These are phyloP conservation scores for Brachionus plicatilis DNA, from an alignment of 1,140 invertebrate genomes.

Conservation along the genomic window DNA sequence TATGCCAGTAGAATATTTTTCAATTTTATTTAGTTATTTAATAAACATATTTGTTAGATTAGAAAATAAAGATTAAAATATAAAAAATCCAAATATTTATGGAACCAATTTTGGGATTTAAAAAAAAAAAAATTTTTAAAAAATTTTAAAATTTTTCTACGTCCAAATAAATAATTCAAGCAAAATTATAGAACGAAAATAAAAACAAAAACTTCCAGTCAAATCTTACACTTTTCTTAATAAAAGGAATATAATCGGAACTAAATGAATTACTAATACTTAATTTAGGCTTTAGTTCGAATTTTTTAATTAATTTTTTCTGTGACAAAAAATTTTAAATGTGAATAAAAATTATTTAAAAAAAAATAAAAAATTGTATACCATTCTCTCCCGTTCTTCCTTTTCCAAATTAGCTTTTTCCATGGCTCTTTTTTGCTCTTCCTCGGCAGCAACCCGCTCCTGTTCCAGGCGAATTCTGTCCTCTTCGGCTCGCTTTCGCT, in stretches of 20 bases:
- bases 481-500: conserved; percentile 25
- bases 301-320: conserved; percentile 11
- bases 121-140: not conserved
- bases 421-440: not conserved
- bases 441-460: conserved; percentile 28
- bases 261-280: conserved; percentile 15
- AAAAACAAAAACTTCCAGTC: not conserved
- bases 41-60: no score
- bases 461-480: conserved; percentile 8
- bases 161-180: not conserved
- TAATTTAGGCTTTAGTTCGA: conserved; percentile 8
- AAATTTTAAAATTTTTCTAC: not conserved
- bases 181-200: not conserved
- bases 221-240: conserved; percentile 12
- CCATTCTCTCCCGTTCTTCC: conserved; percentile 36
- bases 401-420: conserved; percentile 31
- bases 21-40: no score
- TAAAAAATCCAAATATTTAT: not conserved
- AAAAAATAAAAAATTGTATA: not conserved
- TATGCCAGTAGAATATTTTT: no score
- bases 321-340: not conserved
- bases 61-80: not conserved
- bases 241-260: not conserved
- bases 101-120: not conserved
- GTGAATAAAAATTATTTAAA: not conserved